Evolutionary conservation across 2,888 invertebrate species (phyloP).

Genomic region (Ectemnius lituratus): DNA sequence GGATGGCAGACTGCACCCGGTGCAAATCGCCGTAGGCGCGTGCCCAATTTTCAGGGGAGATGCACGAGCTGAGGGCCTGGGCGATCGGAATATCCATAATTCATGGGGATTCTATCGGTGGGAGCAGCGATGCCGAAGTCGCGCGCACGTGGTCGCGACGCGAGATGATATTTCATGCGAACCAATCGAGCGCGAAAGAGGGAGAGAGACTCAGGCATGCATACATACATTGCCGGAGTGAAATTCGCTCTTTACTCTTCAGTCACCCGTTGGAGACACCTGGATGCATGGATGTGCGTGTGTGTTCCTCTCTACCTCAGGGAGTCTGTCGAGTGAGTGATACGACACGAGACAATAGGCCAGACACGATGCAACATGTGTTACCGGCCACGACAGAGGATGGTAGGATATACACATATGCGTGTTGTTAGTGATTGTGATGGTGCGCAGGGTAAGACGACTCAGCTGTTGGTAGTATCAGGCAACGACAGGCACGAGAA

Average conservation of each 20-base stretch:
- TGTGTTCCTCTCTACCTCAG: too few species aligned
- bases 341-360: constrained; percentile 48
- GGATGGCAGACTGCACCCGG: not conserved
- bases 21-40: not conserved
- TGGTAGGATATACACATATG: not conserved
- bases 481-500: too few species aligned
- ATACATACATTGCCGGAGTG: not conserved
- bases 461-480: too few species aligned
- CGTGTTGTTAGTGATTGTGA: too few species aligned
- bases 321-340: not conserved
- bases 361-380: constrained; percentile 54
- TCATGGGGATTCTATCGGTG: not conserved
- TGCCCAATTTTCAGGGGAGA: constrained; percentile 3
- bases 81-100: constrained; percentile 4
- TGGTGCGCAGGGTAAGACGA: too few species aligned
- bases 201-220: not conserved
- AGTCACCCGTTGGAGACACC: constrained; percentile 31
- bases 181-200: not conserved
- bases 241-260: constrained; percentile 22
- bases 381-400: constrained; percentile 42
- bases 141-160: constrained; percentile 5
- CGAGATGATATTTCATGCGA: constrained; percentile 5
- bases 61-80: not conserved
- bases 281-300: not conserved
- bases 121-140: not conserved